Conservation (phyloP, 2,113 vertebrate species). For the Hymenochirus boettgeri region DNA sequence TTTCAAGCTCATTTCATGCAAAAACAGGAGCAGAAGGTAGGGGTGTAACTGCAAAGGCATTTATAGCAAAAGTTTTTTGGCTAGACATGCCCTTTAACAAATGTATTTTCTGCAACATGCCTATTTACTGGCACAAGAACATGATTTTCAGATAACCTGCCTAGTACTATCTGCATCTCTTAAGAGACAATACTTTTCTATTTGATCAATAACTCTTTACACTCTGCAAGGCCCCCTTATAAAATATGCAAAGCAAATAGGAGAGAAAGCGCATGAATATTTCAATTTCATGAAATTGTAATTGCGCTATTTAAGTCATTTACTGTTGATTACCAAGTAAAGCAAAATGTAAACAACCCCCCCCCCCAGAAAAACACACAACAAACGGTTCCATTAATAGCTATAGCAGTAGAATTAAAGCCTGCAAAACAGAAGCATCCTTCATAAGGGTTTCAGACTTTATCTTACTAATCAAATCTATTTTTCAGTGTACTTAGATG, state of each 20-base stretch:
- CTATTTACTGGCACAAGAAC: too few species aligned
- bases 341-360: slow-evolving; percentile 31
- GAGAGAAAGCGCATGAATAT: slow-evolving; percentile 11
- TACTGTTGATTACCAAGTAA: slow-evolving; percentile 34
- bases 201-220: slow-evolving; percentile 23
- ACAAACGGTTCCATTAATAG: slow-evolving; percentile 31
- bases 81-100: too few species aligned
- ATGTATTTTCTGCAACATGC: too few species aligned
- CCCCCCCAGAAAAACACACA: slow-evolving; percentile 10
- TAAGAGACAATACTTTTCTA: background rate
- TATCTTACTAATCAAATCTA: slow-evolving; percentile 21
- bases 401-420: background rate
- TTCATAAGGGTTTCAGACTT: background rate
- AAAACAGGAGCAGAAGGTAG: too few species aligned
- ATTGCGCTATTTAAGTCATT: slow-evolving; percentile 41
- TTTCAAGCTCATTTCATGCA: too few species aligned
- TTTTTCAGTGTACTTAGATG: slow-evolving; percentile 10
- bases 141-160: slow-evolving; percentile 15
- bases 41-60: too few species aligned
- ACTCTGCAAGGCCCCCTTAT: slow-evolving; percentile 3
- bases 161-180: slow-evolving; percentile 10
- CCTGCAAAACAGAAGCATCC: background rate
- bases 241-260: slow-evolving; percentile 31
- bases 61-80: too few species aligned
- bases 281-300: slow-evolving; percentile 38